Evolutionary conservation across 92 coral and sea anemone species (phyloP).

Genomic region (Ricordea florida): DNA sequence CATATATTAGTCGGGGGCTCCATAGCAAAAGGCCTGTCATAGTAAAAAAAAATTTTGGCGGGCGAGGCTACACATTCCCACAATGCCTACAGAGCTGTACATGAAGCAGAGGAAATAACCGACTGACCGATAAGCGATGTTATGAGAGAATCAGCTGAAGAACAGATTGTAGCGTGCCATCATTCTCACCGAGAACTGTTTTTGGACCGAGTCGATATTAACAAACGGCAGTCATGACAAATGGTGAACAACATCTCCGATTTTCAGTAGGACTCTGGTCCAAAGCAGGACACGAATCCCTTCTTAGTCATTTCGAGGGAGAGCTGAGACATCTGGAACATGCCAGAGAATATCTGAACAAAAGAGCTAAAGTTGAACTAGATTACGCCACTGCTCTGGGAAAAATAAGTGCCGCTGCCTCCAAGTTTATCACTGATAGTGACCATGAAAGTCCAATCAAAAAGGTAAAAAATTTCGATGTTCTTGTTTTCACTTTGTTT

Average conservation of each 20-base stretch:
- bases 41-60: too few relatives aligned
- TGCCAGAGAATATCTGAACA: conserved; percentile 70
- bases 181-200: too few relatives aligned
- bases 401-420: conserved; percentile 74
- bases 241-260: conserved; percentile 20
- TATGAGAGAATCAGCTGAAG: too few relatives aligned
- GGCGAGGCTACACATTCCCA: too few relatives aligned
- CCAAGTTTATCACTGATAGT: conserved; percentile 48
- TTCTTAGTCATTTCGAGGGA: conserved; percentile 75
- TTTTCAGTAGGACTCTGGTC: conserved; percentile 78
- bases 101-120: too few relatives aligned
- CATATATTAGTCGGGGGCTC: too few relatives aligned
- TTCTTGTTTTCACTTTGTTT: neutral
- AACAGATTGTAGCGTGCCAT: too few relatives aligned
- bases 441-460: conserved; percentile 80
- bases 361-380: conserved; percentile 71
- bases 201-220: too few relatives aligned
- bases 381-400: conserved; percentile 80
- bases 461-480: conserved; percentile 69
- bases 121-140: too few relatives aligned
- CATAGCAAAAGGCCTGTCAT: too few relatives aligned
- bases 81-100: too few relatives aligned
- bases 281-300: conserved; percentile 83
- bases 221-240: too few relatives aligned
- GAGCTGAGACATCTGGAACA: conserved; percentile 89